Base-by-base conservation (phyloP, 53 echinoderm and acorn worm species). In the Paracentrotus lividus region DNA sequence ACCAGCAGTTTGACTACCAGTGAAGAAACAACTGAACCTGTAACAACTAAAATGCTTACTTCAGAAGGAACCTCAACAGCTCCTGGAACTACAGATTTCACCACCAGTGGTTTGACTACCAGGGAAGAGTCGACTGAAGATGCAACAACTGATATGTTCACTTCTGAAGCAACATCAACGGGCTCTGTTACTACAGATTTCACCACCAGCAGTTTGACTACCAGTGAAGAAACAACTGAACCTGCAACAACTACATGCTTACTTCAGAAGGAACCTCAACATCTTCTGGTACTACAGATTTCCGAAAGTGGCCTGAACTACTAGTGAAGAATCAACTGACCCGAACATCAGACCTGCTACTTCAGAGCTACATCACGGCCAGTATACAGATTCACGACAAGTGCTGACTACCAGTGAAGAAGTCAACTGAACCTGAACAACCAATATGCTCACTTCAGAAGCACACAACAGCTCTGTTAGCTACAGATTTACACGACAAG, bases 151-250 rank as follows among this genome's bases (percentile, higher is more conserved):
- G 59, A 9, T 21, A 59, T 20, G 15, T 7, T 59, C 5, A 59
- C 58, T 6, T 12, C 59, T 59, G 59, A 14, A 21, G 59, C 24
- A 5, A 59, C 59, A 5, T 59, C 59, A 59, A 59, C 10, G 5
- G 59, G 21, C 24, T 24, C 59, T 59, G 18, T 12, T 26, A 65
- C 65, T 29, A 6, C 65, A 29, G 65, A 12, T 8, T 26, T 65
- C 6, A 65, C 31, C 7, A 65, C 65, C 65, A 3, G 5, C 31
- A 31, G 65, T 26, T 27, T 65, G 27, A 65, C 7, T 29, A 60
- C 60, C 23, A 6, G 53, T 15, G 88, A 27, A 57, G 58, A 88
- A 88, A 9, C 88, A 33, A 88, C 88, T 34, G 88, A 85, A 31
- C 24, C 31, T 26, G 43, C 27, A 51, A 85, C 85, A 85, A 31